Percentiles rank a stretch among this genome's conserved stretches.
phyloP scores from a whole-genome alignment of 1,140 invertebrate species.

The Lepidotrigona ventralis region DNA sequence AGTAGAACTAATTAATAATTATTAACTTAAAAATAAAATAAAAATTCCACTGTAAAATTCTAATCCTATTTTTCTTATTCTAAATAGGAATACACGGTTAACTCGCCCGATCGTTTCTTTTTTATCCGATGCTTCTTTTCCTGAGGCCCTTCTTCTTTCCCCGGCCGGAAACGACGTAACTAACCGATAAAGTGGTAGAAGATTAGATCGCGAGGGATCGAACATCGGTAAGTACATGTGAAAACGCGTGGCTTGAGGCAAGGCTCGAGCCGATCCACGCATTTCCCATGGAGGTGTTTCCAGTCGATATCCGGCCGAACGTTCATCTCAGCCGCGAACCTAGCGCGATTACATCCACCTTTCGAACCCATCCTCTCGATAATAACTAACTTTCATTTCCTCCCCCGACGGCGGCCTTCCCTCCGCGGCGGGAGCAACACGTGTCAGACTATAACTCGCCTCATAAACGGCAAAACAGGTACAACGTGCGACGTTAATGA shows the following conservation, averaged over 20 bases:
- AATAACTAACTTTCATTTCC: conserved; percentile 65
- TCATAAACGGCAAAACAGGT: conserved; percentile 36
- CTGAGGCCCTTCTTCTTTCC: background rate
- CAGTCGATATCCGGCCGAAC: conserved; percentile 36
- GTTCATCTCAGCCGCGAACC: conserved; percentile 9
- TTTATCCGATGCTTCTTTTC: background rate
- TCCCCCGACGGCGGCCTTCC: conserved; percentile 46
- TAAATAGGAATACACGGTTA: too few species aligned
- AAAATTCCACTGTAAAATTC: too few species aligned
- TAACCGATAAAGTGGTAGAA: background rate
- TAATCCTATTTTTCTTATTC: too few species aligned
- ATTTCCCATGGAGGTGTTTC: conserved; percentile 39
- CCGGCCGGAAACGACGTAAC: background rate
- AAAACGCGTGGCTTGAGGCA: conserved; percentile 26
- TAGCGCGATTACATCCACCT: conserved; percentile 39
- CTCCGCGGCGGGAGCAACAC: conserved; percentile 27
- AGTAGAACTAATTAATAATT: too few species aligned
- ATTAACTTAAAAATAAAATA: too few species aligned
- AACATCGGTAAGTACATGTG: background rate
- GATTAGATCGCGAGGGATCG: background rate
- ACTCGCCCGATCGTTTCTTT: too few species aligned
- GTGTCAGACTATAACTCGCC: conserved; percentile 34
- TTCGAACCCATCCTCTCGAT: conserved; percentile 49
- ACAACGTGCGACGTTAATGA: conserved; percentile 38
- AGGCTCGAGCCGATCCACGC: background rate